phyloP scores from a whole-genome alignment of 2,113 vertebrate genomes.

The Bathybates hornii region DNA sequence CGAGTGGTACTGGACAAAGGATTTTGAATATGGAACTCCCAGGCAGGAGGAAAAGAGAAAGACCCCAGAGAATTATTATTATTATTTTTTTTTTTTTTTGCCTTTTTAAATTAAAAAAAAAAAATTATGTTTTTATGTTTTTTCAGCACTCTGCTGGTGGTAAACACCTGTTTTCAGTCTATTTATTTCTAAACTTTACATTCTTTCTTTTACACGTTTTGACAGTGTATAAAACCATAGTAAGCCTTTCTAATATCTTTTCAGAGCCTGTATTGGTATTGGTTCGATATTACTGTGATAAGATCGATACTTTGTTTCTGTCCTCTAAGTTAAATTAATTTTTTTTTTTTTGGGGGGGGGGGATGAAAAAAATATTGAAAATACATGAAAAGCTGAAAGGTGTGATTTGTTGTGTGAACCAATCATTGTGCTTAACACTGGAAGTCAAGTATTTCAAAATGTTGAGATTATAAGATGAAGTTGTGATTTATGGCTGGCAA shows the following conservation, averaged over 20 bases:
- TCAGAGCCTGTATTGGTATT: not conserved
- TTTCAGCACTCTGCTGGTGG: not conserved
- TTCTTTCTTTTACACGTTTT: not conserved
- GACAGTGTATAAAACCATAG: not conserved
- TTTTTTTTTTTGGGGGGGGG: fast-evolving
- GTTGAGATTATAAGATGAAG: not conserved
- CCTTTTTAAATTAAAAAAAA: too few species aligned
- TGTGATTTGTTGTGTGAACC: not conserved
- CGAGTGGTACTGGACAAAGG: too few species aligned
- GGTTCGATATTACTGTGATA: not conserved
- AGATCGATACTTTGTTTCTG: not conserved
- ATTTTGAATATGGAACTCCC: too few species aligned
- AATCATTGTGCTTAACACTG: not conserved
- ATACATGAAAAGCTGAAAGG: not conserved
- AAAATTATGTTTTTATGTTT: not conserved
- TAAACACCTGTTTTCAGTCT: not conserved
- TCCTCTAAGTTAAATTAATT: not conserved
- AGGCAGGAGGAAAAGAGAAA: too few species aligned
- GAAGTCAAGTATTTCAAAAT: not conserved
- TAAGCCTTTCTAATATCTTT: not conserved
- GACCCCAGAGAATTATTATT: too few species aligned
- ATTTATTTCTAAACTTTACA: not conserved
- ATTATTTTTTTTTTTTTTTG: not conserved
- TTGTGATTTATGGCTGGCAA: not conserved
- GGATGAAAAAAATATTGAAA: not conserved